These are phyloP conservation scores for Zaprionus inermis DNA, from an alignment of 1,140 invertebrate genomes.

Conservation along the genomic window DNA sequence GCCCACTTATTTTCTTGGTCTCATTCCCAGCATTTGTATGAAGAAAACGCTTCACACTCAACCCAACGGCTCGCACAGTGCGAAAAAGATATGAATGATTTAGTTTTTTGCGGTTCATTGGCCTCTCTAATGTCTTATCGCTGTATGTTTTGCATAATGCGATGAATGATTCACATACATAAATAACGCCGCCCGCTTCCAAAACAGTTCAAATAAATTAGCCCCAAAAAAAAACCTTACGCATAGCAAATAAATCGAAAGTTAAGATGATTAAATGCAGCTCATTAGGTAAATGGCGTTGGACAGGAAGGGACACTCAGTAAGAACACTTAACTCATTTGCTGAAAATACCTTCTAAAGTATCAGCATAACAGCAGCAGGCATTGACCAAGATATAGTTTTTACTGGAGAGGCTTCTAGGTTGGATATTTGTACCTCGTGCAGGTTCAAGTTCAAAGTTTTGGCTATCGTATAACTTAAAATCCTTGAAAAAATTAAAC, in stretches of 20 bases:
- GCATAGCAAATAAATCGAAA: slow-evolving; percentile 42
- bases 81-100: slow-evolving; percentile 66
- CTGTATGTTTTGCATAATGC: slow-evolving; percentile 68
- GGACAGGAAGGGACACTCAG: neutral
- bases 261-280: slow-evolving; percentile 17
- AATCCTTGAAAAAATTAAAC: no score
- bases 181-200: slow-evolving; percentile 44
- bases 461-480: no score
- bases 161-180: slow-evolving; percentile 64
- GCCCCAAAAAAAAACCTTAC: slow-evolving; percentile 28
- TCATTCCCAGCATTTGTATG: neutral
- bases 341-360: neutral
- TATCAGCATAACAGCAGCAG: no score
- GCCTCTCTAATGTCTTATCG: slow-evolving; percentile 66
- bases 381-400: no score
- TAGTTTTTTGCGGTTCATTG: slow-evolving; percentile 75
- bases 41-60: slow-evolving; percentile 28
- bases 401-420: no score
- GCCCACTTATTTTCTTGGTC: neutral
- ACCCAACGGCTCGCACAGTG: neutral
- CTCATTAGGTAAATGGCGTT: slow-evolving; percentile 24
- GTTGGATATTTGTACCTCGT: no score
- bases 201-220: slow-evolving; percentile 12
- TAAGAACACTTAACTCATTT: neutral
- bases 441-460: no score